phyloP scores from a whole-genome alignment of 1,140 invertebrate genomes.

The Papilio helenus region DNA sequence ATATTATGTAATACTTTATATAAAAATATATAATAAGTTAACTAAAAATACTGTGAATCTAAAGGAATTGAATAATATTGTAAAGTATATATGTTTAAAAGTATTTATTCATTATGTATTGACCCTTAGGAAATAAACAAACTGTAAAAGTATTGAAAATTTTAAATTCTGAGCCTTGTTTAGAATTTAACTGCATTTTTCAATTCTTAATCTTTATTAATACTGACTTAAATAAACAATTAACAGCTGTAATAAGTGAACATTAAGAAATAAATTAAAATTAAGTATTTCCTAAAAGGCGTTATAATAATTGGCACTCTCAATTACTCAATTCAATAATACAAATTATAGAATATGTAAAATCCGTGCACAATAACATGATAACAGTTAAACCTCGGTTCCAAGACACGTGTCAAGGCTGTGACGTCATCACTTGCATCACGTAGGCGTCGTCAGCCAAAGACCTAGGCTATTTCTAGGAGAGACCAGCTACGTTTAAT shows the following conservation, averaged over 20 bases:
- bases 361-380: neutral
- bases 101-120: neutral
- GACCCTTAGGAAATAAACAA: neutral
- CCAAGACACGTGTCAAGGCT: neutral
- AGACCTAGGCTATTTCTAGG: neutral
- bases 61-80: neutral
- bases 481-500: too few species aligned
- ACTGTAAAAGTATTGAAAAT: neutral
- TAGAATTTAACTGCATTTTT: too few species aligned
- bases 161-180: neutral
- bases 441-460: neutral
- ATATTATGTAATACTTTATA: neutral
- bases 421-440: neutral
- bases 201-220: too few species aligned
- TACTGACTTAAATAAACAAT: too few species aligned
- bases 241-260: too few species aligned
- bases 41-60: neutral
- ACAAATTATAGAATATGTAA: neutral
- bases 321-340: neutral
- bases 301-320: slow-evolving; percentile 17
- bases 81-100: neutral
- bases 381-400: neutral
- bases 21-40: neutral
- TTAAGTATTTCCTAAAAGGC: neutral
- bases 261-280: too few species aligned